A percentile compares a stretch with the other conserved stretches of the same genome.
phyloP scores from a whole-genome alignment of 2,113 vertebrate species.

The Carassius carassius region DNA sequence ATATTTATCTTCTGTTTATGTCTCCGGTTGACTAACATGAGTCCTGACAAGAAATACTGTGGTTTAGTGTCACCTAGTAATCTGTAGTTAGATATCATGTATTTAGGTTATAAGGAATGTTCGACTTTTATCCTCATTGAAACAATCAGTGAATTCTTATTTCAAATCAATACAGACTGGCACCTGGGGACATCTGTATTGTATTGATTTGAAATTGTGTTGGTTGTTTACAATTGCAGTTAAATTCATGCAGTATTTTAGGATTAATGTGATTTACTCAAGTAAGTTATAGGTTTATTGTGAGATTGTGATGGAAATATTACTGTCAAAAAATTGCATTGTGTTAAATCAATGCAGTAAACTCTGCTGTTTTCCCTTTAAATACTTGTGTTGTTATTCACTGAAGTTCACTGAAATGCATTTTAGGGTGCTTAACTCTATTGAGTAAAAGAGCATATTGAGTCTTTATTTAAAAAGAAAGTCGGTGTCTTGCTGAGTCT shows the following conservation, averaged over 20 bases:
- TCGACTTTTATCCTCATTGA: neutral
- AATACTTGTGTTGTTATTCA: neutral
- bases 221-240: neutral
- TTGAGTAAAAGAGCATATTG: neutral
- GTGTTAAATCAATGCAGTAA: neutral
- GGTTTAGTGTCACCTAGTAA: no score
- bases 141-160: neutral
- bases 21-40: no score
- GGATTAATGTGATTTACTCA: no score
- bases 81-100: no score
- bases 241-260: no score
- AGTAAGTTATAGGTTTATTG: no score
- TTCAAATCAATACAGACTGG: neutral
- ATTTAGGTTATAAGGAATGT: no score
- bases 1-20: no score
- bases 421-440: constrained; percentile 15
- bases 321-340: neutral
- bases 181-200: neutral
- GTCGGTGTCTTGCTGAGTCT: neutral
- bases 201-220: neutral
- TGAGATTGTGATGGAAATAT: neutral
- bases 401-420: neutral
- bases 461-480: constrained; percentile 6
- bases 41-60: no score
- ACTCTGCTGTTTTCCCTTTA: neutral